Evolutionary conservation across 2,113 vertebrate genomes (phyloP).

Genomic region (Seriola dumerili): DNA sequence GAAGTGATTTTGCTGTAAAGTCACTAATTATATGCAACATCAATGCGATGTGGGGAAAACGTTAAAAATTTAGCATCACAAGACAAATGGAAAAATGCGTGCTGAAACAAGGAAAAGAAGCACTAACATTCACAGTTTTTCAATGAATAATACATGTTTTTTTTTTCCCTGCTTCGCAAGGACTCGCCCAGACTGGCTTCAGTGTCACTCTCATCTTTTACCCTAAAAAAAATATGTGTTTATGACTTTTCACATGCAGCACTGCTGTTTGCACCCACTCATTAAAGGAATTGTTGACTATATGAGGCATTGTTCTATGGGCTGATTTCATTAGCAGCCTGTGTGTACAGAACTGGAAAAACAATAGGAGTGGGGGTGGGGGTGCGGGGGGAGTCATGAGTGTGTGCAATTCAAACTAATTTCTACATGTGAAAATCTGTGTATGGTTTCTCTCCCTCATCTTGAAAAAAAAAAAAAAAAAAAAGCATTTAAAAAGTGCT

Average conservation of each 20-base stretch:
- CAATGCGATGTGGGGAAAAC: constrained; percentile 94
- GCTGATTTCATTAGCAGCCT: constrained; percentile 65
- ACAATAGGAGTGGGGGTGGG: constrained; percentile 28
- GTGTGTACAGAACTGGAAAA: constrained; percentile 52
- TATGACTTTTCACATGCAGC: constrained; percentile 59
- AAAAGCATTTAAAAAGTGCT: neutral
- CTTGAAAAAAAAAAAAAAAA: neutral
- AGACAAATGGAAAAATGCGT: constrained; percentile 94
- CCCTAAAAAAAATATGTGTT: constrained; percentile 50
- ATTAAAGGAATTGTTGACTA: constrained; percentile 61
- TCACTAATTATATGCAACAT: constrained; percentile 97
- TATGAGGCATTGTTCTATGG: constrained; percentile 56
- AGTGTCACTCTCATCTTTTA: constrained; percentile 66
- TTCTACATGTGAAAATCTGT: constrained; percentile 18
- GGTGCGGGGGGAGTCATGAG: neutral
- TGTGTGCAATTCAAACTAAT: constrained; percentile 33
- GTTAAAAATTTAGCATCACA: constrained; percentile 98
- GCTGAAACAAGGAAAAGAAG: constrained; percentile 93
- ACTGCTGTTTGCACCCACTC: constrained; percentile 55
- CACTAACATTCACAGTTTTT: constrained; percentile 90
- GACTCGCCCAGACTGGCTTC: constrained; percentile 54
- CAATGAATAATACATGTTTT: constrained; percentile 96
- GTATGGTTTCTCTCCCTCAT: neutral
- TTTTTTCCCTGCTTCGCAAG: constrained; percentile 75
- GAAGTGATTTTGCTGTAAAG: constrained; percentile 96